Base-by-base conservation (phyloP, 2,113 vertebrate species). In the Oostethus manadensis region DNA sequence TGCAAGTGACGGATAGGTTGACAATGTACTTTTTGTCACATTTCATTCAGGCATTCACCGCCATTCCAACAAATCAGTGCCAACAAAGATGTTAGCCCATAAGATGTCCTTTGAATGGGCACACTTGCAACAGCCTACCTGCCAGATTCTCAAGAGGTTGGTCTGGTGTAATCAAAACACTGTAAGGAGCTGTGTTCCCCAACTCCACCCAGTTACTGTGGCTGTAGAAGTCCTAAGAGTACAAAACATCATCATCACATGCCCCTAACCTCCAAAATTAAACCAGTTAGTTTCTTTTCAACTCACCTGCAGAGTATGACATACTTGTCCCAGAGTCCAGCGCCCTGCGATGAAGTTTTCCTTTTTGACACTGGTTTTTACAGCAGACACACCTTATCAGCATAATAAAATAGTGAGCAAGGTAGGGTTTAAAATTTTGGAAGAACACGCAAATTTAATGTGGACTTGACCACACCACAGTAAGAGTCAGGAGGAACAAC, bases 191-290 rank as follows among this genome's bases (percentile, higher is more conserved):
- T 0, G 16, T 80, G 14, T 84, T 86, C 9, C 79, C 77, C 29
- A 87, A 53, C 68, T 88, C 87, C 60, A 87, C 74, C 87, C 87
- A 87, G 71, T 88, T 87, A 67, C 86, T 88, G 79, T 87, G 85
- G 51, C 84, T 87, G 80, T 87, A 88, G 73, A 88, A 88, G 57
- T 88, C 87, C 87, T 88, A 15, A 0, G 17, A 1, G 38, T 3
- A 51, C 0, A 70, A 1, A 67, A 44, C 10, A 1, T 4, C 0
- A 60, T 42, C 42, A 29, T 26, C 18, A 6, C 10, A n/a, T 46
- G 15, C 43, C 10, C 23, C 16, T 23, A 16, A n/a, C 4, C 4
- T 46, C 9, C 43, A 46, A 18, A 58, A 45, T 10, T 45, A 8
- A 42, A 8, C 20, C 3, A 3, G 4, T 29, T 8, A 7, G 22